Base-by-base conservation (phyloP, 2,797 vertebrate genomes). In the Geotrypetes seraphini region DNA sequence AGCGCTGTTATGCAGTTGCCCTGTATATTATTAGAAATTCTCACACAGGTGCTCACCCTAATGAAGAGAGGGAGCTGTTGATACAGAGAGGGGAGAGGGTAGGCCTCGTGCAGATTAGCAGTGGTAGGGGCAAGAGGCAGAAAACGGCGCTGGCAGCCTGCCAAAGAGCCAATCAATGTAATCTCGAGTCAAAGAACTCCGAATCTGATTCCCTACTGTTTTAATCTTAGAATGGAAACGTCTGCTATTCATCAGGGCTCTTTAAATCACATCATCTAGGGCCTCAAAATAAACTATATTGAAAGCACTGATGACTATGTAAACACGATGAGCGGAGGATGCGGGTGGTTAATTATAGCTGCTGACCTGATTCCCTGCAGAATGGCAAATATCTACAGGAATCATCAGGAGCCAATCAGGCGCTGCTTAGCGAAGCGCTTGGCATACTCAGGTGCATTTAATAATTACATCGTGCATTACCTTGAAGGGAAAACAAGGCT, bases 101-200 rank as follows among this genome's bases (percentile, higher is more conserved):
- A 53, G 61, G 64, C 57, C 61, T 60, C 4, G 19, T 20, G 48
- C 55, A 69, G 58, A 50, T 65, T 41, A 68, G 56, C 62, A 43
- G 63, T 43, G 55, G 57, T 5, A 45, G 63, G 57, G 61, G 46
- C 39, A 49, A 57, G 61, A 69, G 57, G 54, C 64, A 53, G 53
- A 48, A 47, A 43, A 21, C 34, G 30, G 60, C 61, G 39, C 67
- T 83, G 78, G 84, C 72, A 31, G 44, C 25, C 61, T 57, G 73
- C 72, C 79, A 55, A 30, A 34, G 30, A 65, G 39, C 66, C 71
- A 61, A 80, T 86, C 83, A 66, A 78, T 84, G 66, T 63, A 59
- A 66, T 53, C 42, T 55, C 54, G 67, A 75, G 76, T 77, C 62
- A 71, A 60, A 71, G 63, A 72, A 71, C 61, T 43, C 62, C 30